phyloP scores from a whole-genome alignment of 2,113 vertebrate genomes.

The Pseudopipra pipra region DNA sequence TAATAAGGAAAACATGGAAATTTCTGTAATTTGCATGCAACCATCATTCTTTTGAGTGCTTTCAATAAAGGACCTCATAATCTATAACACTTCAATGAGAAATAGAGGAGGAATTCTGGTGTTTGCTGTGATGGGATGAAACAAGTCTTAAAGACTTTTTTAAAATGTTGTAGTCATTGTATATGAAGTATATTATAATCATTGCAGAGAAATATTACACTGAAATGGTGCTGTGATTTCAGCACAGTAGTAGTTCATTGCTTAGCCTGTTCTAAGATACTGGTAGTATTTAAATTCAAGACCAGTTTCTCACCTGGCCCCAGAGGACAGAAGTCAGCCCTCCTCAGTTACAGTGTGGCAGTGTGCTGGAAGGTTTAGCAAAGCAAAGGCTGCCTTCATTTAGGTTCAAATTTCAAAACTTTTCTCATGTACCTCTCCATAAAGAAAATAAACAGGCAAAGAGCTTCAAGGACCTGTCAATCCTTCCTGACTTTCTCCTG shows the following conservation, averaged over 20 bases:
- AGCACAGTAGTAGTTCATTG: neutral
- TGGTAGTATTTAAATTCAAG: neutral
- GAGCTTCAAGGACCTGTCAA: fast-evolving
- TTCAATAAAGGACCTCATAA: neutral
- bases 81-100: neutral
- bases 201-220: neutral
- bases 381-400: neutral
- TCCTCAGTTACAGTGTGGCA: neutral
- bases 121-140: neutral
- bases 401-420: neutral
- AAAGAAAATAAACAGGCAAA: neutral
- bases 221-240: neutral
- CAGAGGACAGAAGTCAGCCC: neutral
- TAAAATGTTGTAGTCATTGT: neutral
- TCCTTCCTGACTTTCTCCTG: neutral
- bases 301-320: neutral
- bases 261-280: neutral
- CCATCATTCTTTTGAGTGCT: neutral
- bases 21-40: neutral
- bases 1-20: neutral
- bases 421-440: neutral
- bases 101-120: neutral
- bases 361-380: neutral
- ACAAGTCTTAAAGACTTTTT: neutral
- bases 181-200: neutral